Conservation (phyloP, 2,797 vertebrate species). For the Mormyrops attenuatus region DNA sequence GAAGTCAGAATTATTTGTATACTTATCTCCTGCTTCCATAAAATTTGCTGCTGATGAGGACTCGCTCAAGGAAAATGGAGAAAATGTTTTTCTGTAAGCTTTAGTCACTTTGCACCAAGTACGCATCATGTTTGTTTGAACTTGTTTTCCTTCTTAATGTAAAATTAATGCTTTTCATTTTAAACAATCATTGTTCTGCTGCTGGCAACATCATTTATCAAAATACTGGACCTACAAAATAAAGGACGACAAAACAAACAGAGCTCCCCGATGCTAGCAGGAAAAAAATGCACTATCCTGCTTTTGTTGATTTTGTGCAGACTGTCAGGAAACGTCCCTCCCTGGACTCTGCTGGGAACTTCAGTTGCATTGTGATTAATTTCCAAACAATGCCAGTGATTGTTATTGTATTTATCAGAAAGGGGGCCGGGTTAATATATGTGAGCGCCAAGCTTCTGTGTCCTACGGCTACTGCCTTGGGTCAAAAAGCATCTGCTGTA, state of each 20-base stretch:
- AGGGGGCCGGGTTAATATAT: background rate
- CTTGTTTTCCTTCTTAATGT: background rate
- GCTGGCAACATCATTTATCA: background rate
- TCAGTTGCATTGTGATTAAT: constrained; percentile 3
- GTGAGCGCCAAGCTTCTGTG: background rate
- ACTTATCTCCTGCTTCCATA: background rate
- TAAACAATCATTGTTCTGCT: background rate
- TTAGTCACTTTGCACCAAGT: background rate
- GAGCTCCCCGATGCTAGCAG: background rate
- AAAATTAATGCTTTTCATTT: background rate
- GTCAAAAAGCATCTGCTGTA: background rate
- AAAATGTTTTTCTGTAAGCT: background rate
- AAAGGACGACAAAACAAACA: background rate
- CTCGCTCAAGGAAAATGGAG: background rate
- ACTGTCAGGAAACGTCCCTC: background rate
- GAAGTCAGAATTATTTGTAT: background rate
- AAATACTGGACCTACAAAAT: background rate
- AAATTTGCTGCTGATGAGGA: background rate
- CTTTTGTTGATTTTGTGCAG: constrained; percentile 6
- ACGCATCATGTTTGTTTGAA: background rate
- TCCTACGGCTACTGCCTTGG: background rate
- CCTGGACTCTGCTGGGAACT: background rate
- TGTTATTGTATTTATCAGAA: constrained; percentile 9
- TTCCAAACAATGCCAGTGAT: constrained; percentile 1
- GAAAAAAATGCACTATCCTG: background rate